Evolutionary conservation across 2,113 vertebrate genomes (phyloP).

Genomic region (Camelus bactrianus): DNA sequence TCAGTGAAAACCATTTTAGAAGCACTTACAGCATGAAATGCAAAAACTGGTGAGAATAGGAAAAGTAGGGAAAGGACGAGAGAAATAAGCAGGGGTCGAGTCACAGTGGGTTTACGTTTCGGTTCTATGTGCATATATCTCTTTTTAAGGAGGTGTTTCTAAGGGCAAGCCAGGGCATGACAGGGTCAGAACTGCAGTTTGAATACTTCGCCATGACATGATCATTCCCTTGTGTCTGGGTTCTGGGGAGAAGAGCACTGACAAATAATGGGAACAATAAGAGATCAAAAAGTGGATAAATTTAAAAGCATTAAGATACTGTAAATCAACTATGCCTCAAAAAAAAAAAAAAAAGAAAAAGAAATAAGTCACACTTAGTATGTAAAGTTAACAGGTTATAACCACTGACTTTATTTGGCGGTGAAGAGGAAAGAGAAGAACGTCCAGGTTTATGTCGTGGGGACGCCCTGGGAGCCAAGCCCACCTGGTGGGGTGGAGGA

Average conservation of each 20-base stretch:
- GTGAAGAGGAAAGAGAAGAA: background rate
- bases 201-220: background rate
- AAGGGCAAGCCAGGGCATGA: background rate
- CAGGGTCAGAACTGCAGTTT: background rate
- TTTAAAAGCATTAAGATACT: background rate
- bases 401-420: background rate
- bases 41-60: background rate
- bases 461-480: background rate
- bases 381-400: background rate
- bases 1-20: background rate
- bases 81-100: background rate
- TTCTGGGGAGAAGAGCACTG: background rate
- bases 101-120: fast-evolving
- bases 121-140: too few species aligned
- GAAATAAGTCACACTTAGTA: background rate
- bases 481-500: background rate
- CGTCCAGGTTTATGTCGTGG: background rate
- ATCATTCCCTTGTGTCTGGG: background rate
- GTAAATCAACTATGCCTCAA: background rate
- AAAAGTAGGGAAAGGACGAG: too few species aligned
- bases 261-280: background rate
- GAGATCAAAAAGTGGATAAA: background rate
- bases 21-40: background rate
- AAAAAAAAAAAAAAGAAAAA: background rate
- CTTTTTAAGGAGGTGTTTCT: background rate